phyloP scores from a whole-genome alignment of 2,113 vertebrate genomes.

The Lipotes vexillifer region DNA sequence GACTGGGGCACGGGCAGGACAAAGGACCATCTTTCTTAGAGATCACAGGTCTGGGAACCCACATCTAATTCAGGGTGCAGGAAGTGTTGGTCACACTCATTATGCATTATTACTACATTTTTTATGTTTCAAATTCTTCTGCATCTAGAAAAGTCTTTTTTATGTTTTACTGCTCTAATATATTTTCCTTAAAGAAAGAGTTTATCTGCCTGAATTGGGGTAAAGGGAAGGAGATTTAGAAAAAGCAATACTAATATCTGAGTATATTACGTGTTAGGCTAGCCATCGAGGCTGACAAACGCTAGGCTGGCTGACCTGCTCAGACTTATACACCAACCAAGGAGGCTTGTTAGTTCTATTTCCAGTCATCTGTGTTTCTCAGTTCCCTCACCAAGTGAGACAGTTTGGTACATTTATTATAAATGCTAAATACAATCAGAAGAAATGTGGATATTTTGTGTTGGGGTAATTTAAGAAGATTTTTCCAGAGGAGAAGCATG shows the following conservation, averaged over 20 bases:
- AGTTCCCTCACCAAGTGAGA: neutral
- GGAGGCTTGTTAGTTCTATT: neutral
- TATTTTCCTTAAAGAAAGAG: neutral
- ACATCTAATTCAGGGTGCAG: neutral
- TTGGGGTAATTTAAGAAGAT: neutral
- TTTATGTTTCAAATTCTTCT: neutral
- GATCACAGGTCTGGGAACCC: neutral
- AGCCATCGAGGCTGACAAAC: neutral
- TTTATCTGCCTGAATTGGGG: neutral
- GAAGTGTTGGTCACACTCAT: neutral
- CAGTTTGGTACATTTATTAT: neutral
- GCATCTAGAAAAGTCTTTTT: neutral
- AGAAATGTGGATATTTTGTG: neutral
- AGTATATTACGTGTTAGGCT: neutral
- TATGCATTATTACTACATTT: neutral
- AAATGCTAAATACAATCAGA: neutral
- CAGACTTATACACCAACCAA: accelerated
- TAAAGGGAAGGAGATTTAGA: neutral
- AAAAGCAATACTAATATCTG: neutral
- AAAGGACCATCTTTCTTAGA: neutral
- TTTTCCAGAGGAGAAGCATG: neutral
- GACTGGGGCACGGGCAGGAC: accelerated
- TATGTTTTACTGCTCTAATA: neutral
- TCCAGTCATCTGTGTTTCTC: neutral
- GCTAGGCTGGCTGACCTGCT: neutral